Evolutionary conservation across 1,140 invertebrate genomes (phyloP), one percentile per base, ranked within the genome.

Genomic region (Pseudomyrmex sp.): DNA sequence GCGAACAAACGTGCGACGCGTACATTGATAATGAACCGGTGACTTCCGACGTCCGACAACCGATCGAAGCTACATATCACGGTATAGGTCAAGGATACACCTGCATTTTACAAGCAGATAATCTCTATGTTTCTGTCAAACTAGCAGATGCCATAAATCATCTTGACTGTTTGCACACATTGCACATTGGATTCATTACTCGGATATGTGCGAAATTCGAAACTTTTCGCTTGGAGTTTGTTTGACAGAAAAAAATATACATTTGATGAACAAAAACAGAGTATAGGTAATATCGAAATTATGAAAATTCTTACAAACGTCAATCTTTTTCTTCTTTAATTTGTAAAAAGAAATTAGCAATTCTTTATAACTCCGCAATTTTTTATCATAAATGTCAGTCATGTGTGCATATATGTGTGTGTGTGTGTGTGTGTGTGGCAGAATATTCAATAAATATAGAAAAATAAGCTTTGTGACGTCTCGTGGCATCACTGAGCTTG

Each of bases 61-160:
- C 70, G 76, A 90, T 90, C 88, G 85, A 87, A 90, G 84, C 23
- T 44, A 76, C 73, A 69, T 73, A 50, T 83, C 65, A 79, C 75
- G 26, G 15, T 61, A 54, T 66, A 83, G 87, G 85, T 90, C 90
- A 90, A 89, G 83, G 89, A 48, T 86, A 72, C 73, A 23, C 69
- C 68, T 83, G 54, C 79, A 83, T 84, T 80, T 76, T 35, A 62
- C 56, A 56, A 76, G 54, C 50, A 62, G 52, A 83, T 18, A 85
- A 74, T 76, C 46, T 50, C 26, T 20, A 61, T 46, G 58, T 75
- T 75, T 82, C 48, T 59, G 4, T 87, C 26, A 70, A 18, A 72
- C 20, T 26, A 12, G 9, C 2, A 8, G 23, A 48, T 77, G 68
- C 23, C 59, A 63, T 87, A 59, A 84, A 82, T 87, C 73, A 65